Evolutionary conservation across 2,888 invertebrate species (phyloP), one percentile per base, ranked within the genome.

Genomic region (Sarcophaga rosellei): DNA sequence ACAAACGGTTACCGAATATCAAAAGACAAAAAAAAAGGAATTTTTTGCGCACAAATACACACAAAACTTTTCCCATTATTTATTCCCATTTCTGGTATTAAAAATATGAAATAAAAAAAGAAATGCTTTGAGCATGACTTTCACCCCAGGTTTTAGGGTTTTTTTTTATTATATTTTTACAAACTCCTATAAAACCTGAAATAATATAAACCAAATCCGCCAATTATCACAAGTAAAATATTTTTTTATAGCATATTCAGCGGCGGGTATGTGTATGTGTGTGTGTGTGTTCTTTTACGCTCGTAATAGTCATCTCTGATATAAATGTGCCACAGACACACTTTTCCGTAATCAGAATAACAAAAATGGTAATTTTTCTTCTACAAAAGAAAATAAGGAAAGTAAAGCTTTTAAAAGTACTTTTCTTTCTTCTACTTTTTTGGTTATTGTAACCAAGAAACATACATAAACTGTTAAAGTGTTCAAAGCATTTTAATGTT

Each of bases 11-110:
- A 25, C 25, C 5, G 25, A 25, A 25, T 25, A 4, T 4, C 25
- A 25, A 25, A 25, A 4, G 5, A 5, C 3, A 23, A 23, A 1
- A 23, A 23, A 65, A 23, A 25, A 3, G 4, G 4, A 25, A 25
- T n/a, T n/a, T 35, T 35, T 8, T 8, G 35, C 1, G 35, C 35
- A 35, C 35, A 35, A 35, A 35, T 35, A 35, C 15, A 21, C 21
- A 68, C 47, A 68, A 35, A 69, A 69, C 47, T 69, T 69, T 69
- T 69, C 69, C 53, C 69, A 69, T 69, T 69, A 69, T 47, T 69
- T 69, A 69, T 69, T 69, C 21, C 23, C 69, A 69, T 69, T 53
- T 69, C 47, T 23, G 69, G 69, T 69, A 53, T 69, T 23, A 69
- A 69, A 21, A 69, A 25, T 53, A 23, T 35, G 35, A 1, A 35